A percentile compares a stretch with the other conserved stretches of the same genome.
Evolutionary conservation across 2,113 vertebrate genomes (phyloP).

Genomic region (Bos indicus): DNA sequence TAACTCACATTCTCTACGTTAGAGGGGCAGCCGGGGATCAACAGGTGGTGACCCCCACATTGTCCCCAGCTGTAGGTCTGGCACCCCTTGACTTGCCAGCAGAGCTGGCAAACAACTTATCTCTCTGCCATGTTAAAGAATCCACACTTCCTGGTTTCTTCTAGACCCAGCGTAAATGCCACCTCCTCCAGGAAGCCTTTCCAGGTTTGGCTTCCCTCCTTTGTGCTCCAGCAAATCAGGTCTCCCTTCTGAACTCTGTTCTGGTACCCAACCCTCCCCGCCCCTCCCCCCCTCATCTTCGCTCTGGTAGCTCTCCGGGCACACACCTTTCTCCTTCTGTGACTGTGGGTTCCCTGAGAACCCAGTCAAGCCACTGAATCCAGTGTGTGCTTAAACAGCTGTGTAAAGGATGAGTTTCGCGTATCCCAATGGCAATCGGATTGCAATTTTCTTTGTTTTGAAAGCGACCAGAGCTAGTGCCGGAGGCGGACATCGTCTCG

Average conservation of each 20-base stretch:
- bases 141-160: neutral
- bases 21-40: neutral
- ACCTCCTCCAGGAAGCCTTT: neutral
- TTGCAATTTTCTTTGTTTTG: neutral
- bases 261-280: neutral
- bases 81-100: neutral
- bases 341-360: neutral
- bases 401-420: neutral
- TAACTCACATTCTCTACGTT: neutral
- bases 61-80: neutral
- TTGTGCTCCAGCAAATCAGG: neutral
- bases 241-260: neutral
- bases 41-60: neutral
- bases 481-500: neutral
- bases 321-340: neutral
- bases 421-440: neutral
- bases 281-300: neutral
- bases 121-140: neutral
- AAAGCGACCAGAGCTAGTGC: neutral
- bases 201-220: neutral
- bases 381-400: neutral
- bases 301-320: neutral
- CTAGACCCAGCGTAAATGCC: neutral
- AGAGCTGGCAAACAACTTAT: neutral
- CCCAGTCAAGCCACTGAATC: neutral